Conservation (phyloP, 2,113 vertebrate species). For the Halichoerus grypus region DNA sequence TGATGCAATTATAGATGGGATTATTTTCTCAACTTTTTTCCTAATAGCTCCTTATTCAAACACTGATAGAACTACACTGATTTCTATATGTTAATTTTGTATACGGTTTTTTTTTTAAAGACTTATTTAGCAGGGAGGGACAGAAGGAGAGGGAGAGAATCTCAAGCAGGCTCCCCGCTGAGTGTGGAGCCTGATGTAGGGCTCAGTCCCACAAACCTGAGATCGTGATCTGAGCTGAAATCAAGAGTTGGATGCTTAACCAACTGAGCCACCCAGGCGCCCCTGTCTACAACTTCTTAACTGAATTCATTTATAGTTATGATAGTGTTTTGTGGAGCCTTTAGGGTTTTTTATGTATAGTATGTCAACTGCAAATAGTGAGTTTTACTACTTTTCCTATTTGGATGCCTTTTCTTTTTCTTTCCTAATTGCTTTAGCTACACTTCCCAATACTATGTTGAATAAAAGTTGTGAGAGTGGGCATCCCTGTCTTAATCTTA, state of each 20-base stretch:
- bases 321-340: background rate
- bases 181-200: no score
- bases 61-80: background rate
- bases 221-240: background rate
- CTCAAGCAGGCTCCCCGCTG: background rate
- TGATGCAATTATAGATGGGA: background rate
- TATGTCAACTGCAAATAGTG: background rate
- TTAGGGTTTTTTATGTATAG: background rate
- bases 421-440: background rate
- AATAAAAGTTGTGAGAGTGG: background rate
- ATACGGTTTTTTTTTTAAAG: background rate
- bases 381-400: background rate
- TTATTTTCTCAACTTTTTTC: background rate
- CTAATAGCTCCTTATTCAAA: background rate
- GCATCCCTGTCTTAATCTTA: background rate
- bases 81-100: background rate
- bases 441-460: background rate
- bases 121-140: background rate
- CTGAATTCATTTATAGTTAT: background rate
- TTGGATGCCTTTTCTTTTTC: background rate
- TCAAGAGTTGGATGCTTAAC: background rate
- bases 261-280: background rate
- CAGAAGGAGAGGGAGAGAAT: background rate
- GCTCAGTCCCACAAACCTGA: no score
- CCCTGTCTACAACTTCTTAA: background rate